Evolutionary conservation across 2,113 vertebrate genomes (phyloP).

Genomic region (Spizaetus ornatus): DNA sequence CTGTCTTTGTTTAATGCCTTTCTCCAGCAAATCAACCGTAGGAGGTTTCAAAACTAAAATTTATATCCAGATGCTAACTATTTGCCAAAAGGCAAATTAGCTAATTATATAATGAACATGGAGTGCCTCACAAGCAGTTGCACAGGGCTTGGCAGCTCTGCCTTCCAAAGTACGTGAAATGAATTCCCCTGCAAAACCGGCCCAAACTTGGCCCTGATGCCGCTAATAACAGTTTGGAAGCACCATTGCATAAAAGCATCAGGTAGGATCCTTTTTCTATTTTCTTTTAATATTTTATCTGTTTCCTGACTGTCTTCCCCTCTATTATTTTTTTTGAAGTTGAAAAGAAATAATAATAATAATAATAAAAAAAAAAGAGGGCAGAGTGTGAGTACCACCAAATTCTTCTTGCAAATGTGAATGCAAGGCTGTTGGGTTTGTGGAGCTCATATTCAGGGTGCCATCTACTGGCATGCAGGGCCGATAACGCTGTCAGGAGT

Average conservation of each 20-base stretch:
- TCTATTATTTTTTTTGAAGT: not conserved
- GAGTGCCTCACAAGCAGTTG: not conserved
- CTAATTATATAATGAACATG: slow-evolving; percentile 33
- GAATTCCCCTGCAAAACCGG: not conserved
- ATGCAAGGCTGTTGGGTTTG: rapidly evolving
- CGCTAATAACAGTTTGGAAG: not conserved
- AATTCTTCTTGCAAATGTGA: not conserved
- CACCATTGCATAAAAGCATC: not conserved
- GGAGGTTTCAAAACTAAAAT: slow-evolving; percentile 31
- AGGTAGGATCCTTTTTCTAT: not conserved
- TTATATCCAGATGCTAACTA: slow-evolving; percentile 37
- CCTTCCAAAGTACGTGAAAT: not conserved
- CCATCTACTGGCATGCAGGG: slow-evolving; percentile 36
- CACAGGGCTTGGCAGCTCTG: slow-evolving; percentile 1
- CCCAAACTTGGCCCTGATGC: not conserved
- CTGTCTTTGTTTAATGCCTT: not conserved
- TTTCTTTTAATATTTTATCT: not conserved
- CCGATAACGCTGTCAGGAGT: not conserved
- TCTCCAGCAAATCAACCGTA: not conserved
- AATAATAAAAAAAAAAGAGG: not conserved
- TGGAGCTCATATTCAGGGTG: slow-evolving; percentile 58
- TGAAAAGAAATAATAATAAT: not conserved
- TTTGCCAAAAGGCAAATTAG: slow-evolving; percentile 46
- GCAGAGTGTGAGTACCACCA: not conserved
- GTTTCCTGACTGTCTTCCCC: not conserved